A percentile compares a stretch with the other conserved stretches of the same genome.
These are phyloP conservation scores for Steinernema khuongi DNA, from an alignment of 1,140 invertebrate species.

Conservation along the genomic window DNA sequence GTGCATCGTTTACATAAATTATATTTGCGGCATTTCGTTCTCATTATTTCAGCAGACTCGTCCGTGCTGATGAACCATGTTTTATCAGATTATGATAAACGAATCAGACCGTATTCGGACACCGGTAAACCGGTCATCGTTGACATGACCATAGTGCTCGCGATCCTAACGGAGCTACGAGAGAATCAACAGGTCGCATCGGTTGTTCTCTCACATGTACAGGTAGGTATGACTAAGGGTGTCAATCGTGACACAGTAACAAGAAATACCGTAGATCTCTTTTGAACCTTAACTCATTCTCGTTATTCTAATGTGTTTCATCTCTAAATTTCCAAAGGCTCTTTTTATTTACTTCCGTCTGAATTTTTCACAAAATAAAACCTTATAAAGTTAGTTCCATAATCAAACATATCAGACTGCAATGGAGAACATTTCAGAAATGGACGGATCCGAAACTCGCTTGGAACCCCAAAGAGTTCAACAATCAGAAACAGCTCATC, in stretches of 20 bases:
- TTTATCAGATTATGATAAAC: slow-evolving; percentile 24
- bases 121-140: slow-evolving; percentile 34
- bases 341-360: too few relatives aligned
- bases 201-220: slow-evolving; percentile 46
- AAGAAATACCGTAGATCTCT: too few relatives aligned
- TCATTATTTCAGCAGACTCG: not conserved
- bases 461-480: slow-evolving; percentile 45
- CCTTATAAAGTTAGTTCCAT: too few relatives aligned
- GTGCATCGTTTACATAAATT: too few relatives aligned
- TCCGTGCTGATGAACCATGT: slow-evolving; percentile 16
- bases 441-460: slow-evolving; percentile 36
- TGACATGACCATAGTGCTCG: slow-evolving; percentile 48
- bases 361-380: too few relatives aligned
- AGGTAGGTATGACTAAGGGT: slow-evolving; percentile 14
- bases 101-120: slow-evolving; percentile 40
- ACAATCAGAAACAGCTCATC: slow-evolving; percentile 40
- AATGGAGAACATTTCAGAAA: slow-evolving; percentile 15
- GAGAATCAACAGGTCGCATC: slow-evolving; percentile 50
- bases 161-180: slow-evolving; percentile 44
- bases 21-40: too few relatives aligned
- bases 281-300: too few relatives aligned
- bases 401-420: not conserved
- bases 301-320: too few relatives aligned
- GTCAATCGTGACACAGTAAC: not conserved
- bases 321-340: too few relatives aligned